These are phyloP conservation scores for Omphaloscelis lunosa DNA, from an alignment of 2,888 invertebrate species.

Conservation along the genomic window DNA sequence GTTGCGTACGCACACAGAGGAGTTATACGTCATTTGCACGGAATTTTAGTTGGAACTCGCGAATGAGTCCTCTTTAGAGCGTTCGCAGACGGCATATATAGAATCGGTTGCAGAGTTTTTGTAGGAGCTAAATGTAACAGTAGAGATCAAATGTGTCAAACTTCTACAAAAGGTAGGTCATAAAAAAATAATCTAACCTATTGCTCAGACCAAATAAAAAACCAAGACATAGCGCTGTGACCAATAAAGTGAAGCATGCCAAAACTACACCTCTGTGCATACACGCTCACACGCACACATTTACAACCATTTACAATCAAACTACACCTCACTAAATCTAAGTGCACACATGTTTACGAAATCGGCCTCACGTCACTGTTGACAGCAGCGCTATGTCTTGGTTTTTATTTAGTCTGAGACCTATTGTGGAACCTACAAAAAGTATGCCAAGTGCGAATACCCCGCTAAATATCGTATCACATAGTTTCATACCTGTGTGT, in stretches of 20 bases:
- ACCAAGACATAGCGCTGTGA: too few species aligned
- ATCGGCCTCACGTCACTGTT: too few species aligned
- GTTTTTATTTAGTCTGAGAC: too few species aligned
- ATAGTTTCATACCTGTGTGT: constrained; percentile 6
- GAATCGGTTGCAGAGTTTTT: neutral
- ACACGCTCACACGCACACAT: too few species aligned
- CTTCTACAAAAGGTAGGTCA: neutral
- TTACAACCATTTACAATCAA: too few species aligned
- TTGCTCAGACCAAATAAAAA: neutral
- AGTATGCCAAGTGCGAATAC: neutral
- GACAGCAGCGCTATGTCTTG: too few species aligned
- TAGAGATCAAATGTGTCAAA: neutral
- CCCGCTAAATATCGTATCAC: constrained; percentile 20
- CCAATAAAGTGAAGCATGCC: too few species aligned
- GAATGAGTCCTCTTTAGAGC: constrained; percentile 1
- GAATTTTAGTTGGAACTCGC: constrained; percentile 40
- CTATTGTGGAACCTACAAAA: neutral
- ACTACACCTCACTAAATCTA: too few species aligned
- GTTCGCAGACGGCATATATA: neutral
- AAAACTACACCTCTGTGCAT: too few species aligned
- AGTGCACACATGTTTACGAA: too few species aligned
- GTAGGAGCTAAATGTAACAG: neutral
- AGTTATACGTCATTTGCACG: constrained; percentile 37
- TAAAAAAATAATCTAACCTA: neutral
- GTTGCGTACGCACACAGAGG: constrained; percentile 30